These are phyloP conservation scores for Coregonus clupeaformis DNA, from an alignment of 2,113 vertebrate genomes.

Conservation along the genomic window DNA sequence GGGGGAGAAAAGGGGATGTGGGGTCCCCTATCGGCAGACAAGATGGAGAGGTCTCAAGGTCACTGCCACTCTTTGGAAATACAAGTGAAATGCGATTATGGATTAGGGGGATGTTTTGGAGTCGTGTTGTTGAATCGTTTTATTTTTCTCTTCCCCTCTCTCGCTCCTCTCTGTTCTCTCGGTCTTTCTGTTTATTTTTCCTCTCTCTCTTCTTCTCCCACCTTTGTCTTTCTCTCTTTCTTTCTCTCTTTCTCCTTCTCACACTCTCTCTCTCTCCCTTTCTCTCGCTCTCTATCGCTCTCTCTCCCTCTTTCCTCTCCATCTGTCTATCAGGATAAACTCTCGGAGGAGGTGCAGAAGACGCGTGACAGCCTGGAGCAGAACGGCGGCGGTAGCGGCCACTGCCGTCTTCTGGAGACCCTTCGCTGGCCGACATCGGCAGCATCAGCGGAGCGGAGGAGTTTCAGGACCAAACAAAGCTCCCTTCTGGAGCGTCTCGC, in stretches of 20 bases:
- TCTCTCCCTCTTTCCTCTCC: too few species aligned
- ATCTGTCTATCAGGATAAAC: conserved; percentile 76
- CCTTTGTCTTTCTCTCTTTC: neutral
- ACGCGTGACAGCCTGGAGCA: conserved; percentile 68
- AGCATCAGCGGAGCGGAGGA: conserved; percentile 71
- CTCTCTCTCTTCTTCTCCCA: too few species aligned
- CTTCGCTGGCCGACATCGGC: conserved; percentile 67
- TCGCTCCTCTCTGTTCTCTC: neutral
- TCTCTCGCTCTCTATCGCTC: too few species aligned
- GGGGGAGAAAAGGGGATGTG: too few species aligned
- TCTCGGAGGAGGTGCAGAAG: conserved; percentile 78
- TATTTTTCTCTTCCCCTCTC: too few species aligned
- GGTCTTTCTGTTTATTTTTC: neutral
- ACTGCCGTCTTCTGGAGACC: conserved; percentile 56
- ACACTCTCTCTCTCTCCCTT: too few species aligned
- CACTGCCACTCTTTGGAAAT: conserved; percentile 43
- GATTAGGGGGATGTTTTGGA: conserved; percentile 57
- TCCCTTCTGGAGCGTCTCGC: conserved; percentile 83
- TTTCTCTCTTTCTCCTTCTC: neutral
- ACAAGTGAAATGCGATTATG: conserved; percentile 59
- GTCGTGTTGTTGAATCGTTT: neutral
- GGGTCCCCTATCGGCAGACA: conserved; percentile 13
- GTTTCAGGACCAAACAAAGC: conserved; percentile 75
- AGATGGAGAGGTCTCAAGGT: conserved; percentile 56
- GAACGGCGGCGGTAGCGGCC: conserved; percentile 31